phyloP scores from a whole-genome alignment of 2,888 invertebrate species.

The Polylopha cassiicola region DNA sequence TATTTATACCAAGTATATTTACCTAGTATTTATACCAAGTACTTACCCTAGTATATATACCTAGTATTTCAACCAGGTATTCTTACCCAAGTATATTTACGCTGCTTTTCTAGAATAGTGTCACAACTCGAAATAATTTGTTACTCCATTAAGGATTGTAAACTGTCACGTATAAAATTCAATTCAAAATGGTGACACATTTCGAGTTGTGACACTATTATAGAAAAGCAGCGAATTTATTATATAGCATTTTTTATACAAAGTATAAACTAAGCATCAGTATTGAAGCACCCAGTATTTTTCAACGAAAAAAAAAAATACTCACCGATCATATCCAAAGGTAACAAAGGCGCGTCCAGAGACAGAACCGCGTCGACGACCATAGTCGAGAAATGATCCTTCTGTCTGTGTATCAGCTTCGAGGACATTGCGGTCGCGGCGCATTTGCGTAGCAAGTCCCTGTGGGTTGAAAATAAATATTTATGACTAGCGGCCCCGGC shows the following conservation, averaged over 20 bases:
- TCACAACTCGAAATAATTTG: no score
- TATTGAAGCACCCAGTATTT: neutral
- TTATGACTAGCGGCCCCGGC: no score
- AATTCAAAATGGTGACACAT: no score
- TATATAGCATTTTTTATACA: neutral
- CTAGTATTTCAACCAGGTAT: conserved; percentile 56
- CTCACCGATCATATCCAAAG: conserved; percentile 96
- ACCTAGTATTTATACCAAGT: neutral
- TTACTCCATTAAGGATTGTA: no score
- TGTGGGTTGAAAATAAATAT: conserved; percentile 31
- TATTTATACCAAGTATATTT: neutral
- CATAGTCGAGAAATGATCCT: conserved; percentile 96
- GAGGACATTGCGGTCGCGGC: conserved; percentile 98
- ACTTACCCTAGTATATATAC: neutral
- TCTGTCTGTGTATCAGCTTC: conserved; percentile 97
- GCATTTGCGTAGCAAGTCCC: conserved; percentile 87
- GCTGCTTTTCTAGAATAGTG: no score
- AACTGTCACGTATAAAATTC: no score
- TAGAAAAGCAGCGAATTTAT: no score
- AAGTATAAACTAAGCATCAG: neutral
- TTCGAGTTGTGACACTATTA: no score
- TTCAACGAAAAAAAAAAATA: neutral
- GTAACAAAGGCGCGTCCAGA: conserved; percentile 88
- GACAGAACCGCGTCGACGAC: conserved; percentile 97
- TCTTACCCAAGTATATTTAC: no score